Conservation (phyloP, 2,888 invertebrate species). For the Acleris holmiana region DNA sequence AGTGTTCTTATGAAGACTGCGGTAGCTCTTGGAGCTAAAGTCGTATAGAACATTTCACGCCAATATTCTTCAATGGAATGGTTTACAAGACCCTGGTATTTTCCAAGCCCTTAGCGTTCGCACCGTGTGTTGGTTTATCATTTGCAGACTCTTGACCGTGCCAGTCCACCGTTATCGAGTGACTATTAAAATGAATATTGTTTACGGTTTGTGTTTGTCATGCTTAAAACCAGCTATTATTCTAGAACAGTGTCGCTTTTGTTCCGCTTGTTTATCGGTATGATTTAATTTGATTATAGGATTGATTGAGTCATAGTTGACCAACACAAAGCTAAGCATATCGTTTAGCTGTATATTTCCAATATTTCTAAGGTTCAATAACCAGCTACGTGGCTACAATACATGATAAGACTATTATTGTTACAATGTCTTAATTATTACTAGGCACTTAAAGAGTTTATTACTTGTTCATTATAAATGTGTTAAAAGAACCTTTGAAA, state of each 20-base stretch:
- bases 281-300: conserved; percentile 15
- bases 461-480: no score
- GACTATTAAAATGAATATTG: conserved; percentile 19
- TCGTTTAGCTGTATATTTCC: conserved; percentile 11
- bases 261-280: conserved; percentile 12
- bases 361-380: conserved; percentile 2
- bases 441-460: no score
- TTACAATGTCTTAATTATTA: no score
- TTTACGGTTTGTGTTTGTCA: conserved; percentile 26
- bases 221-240: conserved; percentile 19
- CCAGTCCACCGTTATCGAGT: conserved; percentile 28
- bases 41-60: no score
- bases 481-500: no score
- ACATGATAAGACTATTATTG: no score
- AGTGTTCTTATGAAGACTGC: no score
- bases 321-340: conserved; percentile 2
- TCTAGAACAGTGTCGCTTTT: conserved; percentile 14
- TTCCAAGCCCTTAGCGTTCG: conserved; percentile 31
- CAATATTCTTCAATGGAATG: background rate
- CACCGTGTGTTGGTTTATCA: conserved; percentile 35
- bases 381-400: background rate
- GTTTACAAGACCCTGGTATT: conserved; percentile 11
- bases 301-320: conserved; percentile 4
- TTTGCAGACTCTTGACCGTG: conserved; percentile 36
- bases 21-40: no score